A percentile compares a stretch with the other conserved stretches of the same genome.
These are phyloP conservation scores for Psephotus haematonotus DNA, from an alignment of 2,113 vertebrate genomes.

Conservation along the genomic window DNA sequence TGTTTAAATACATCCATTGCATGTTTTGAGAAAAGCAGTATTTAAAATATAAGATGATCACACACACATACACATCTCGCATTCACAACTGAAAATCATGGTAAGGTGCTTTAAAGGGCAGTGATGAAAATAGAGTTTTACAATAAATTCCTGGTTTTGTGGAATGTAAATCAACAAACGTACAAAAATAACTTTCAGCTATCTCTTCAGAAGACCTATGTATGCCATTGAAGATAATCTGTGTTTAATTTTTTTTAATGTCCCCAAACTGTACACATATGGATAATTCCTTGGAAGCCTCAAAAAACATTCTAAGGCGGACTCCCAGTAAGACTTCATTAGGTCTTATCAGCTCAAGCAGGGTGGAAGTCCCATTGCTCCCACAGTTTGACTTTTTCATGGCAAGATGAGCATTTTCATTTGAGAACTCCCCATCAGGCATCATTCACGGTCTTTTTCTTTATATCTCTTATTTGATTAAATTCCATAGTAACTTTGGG, in stretches of 20 bases:
- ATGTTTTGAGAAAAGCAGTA: background rate
- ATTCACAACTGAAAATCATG: background rate
- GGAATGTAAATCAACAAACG: background rate
- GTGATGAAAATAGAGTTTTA: background rate
- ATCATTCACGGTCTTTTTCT: background rate
- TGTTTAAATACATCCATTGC: background rate
- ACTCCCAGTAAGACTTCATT: background rate
- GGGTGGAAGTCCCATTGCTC: background rate
- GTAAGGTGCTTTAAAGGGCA: background rate
- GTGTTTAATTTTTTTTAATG: background rate
- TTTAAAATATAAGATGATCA: background rate
- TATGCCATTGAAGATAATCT: background rate
- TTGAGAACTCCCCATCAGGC: background rate
- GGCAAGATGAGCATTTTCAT: background rate
- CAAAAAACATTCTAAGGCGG: background rate
- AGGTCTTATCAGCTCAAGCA: background rate
- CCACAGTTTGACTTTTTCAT: background rate
- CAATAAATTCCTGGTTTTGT: background rate
- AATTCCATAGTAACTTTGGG: background rate
- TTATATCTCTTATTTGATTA: background rate
- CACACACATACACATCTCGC: background rate
- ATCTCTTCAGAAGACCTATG: background rate
- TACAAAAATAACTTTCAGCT: background rate
- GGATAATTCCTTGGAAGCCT: background rate
- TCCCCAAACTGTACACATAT: background rate